These are phyloP conservation scores for Luperina testacea DNA, from an alignment of 2,888 invertebrate genomes.

Conservation along the genomic window DNA sequence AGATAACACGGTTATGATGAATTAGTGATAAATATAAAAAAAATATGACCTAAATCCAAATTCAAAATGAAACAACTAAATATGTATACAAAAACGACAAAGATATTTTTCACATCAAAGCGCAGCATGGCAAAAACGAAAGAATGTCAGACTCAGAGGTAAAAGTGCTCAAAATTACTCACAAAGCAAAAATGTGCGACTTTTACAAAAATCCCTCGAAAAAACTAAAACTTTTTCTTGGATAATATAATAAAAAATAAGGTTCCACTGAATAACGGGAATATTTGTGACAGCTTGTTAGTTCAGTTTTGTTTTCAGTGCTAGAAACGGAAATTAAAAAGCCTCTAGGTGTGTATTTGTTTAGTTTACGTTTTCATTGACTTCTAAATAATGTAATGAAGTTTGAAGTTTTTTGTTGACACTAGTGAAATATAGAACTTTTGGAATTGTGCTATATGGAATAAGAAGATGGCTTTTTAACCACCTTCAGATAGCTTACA, in stretches of 20 bases:
- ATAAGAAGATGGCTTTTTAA: not conserved
- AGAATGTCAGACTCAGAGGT: conserved; percentile 37
- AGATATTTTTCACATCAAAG: conserved; percentile 37
- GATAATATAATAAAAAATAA: conserved; percentile 34
- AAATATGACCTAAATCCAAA: not conserved
- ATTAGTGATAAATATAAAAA: not conserved
- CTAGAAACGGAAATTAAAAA: conserved; percentile 23
- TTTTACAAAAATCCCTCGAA: conserved; percentile 22
- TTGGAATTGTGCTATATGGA: not conserved
- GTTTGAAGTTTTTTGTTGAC: not conserved
- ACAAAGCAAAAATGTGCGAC: conserved; percentile 51
- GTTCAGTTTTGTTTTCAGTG: not conserved
- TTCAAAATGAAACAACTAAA: not conserved
- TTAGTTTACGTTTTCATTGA: conserved; percentile 2
- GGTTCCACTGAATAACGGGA: conserved; percentile 4
- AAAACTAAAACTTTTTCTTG: conserved; percentile 24
- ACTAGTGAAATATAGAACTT: not conserved
- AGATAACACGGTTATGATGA: not conserved
- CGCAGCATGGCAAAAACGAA: conserved; percentile 11
- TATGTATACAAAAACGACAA: not conserved
- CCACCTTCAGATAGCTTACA: not conserved
- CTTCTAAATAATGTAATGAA: not conserved
- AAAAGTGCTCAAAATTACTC: conserved; percentile 21
- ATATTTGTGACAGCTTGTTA: conserved; percentile 39
- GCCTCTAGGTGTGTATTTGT: not conserved